Conservation (phyloP, 2,113 vertebrate species). For the Sakesphorus luctuosus region DNA sequence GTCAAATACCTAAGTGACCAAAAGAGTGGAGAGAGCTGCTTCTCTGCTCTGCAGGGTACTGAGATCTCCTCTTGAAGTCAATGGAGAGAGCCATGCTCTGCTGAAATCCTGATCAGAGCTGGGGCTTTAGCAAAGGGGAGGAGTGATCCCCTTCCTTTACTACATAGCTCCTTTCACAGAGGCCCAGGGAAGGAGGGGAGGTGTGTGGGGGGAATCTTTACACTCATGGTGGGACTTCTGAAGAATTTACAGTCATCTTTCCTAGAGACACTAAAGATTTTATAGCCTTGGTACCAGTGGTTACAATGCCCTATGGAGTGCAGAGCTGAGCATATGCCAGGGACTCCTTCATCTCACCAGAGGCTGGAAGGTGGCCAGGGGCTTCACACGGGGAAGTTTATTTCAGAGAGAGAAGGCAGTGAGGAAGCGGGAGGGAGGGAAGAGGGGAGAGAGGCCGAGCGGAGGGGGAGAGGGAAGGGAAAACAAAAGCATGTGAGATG, state of each 20-base stretch:
- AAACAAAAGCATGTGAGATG: slow-evolving; percentile 1
- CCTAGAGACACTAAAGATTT: slow-evolving; percentile 77
- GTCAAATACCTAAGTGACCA: slow-evolving; percentile 60
- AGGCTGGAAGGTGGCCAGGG: slow-evolving; percentile 69
- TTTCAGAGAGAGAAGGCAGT: slow-evolving; percentile 52
- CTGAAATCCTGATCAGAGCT: slow-evolving; percentile 49
- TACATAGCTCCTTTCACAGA: slow-evolving; percentile 72
- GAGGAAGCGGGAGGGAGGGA: slow-evolving; percentile 33
- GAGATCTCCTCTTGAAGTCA: slow-evolving; percentile 41
- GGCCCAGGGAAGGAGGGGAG: slow-evolving; percentile 23
- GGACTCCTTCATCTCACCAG: slow-evolving; percentile 46
- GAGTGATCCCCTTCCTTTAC: slow-evolving; percentile 61
- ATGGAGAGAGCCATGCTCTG: slow-evolving; percentile 6
- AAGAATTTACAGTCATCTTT: slow-evolving; percentile 80
- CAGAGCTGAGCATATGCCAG: slow-evolving; percentile 63
- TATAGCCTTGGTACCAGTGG: slow-evolving; percentile 73
- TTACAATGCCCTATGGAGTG: slow-evolving; percentile 76
- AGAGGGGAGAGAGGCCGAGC: slow-evolving; percentile 37
- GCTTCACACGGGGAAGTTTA: slow-evolving; percentile 38
- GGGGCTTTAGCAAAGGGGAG: slow-evolving; percentile 39
- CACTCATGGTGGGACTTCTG: slow-evolving; percentile 72
- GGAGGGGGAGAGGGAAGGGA: slow-evolving; percentile 12
- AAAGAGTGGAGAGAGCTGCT: background rate
- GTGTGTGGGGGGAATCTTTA: slow-evolving; percentile 59
- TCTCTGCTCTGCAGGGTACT: background rate